phyloP scores from a whole-genome alignment of 2,888 invertebrate species.

The Dicroscelio sp. region DNA sequence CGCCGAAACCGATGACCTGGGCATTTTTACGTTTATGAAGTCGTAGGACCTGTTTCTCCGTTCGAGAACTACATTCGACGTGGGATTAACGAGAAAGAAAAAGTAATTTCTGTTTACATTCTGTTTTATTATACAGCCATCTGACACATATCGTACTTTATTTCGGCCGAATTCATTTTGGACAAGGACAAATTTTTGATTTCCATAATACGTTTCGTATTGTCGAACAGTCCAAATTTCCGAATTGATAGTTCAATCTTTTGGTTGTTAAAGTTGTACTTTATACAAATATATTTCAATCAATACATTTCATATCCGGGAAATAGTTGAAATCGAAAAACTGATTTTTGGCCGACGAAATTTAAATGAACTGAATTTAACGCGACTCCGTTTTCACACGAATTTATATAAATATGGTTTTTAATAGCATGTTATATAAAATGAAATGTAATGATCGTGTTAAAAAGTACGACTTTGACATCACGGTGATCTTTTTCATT shows the following conservation, averaged over 20 bases:
- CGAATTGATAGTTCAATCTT: not conserved
- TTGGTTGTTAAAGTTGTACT: conserved; percentile 25
- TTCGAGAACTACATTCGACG: conserved; percentile 84
- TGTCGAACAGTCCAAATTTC: not conserved
- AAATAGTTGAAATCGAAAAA: not conserved
- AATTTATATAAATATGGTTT: no score
- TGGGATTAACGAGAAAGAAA: conserved; percentile 84
- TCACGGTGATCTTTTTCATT: no score
- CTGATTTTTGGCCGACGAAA: no score
- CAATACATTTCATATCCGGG: conserved; percentile 28
- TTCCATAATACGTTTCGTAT: not conserved
- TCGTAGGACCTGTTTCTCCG: conserved; percentile 83
- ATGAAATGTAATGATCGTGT: conserved; percentile 42
- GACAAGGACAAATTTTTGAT: not conserved
- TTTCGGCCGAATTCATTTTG: no score
- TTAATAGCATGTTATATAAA: no score
- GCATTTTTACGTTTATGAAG: conserved; percentile 85
- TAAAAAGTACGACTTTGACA: conserved; percentile 58
- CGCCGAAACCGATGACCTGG: conserved; percentile 82
- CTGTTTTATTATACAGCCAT: conserved; percentile 59
- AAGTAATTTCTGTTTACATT: conserved; percentile 61
- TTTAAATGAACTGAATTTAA: not conserved
- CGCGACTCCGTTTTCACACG: not conserved
- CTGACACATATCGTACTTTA: no score
- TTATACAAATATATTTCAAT: not conserved